Conservation (phyloP, 2,797 vertebrate species). For the Hippoglossus hippoglossus region DNA sequence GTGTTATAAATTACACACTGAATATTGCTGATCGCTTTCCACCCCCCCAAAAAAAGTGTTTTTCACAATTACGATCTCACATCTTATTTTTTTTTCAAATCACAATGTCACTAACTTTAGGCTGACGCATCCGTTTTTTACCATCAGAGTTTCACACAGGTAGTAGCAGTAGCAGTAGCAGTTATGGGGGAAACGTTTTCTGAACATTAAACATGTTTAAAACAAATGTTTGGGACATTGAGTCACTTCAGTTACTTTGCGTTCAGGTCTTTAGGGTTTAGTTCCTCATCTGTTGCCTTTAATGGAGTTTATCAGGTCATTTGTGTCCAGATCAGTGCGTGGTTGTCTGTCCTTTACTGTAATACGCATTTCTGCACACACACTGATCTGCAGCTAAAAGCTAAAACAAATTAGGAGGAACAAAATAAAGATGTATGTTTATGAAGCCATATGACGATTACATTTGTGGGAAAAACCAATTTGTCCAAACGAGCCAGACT, state of each 20-base stretch:
- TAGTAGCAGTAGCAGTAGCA: conserved; percentile 66
- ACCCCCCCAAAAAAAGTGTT: conserved; percentile 85
- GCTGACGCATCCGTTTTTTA: conserved; percentile 83
- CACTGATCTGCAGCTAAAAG: conserved; percentile 2
- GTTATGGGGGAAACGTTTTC: conserved; percentile 81
- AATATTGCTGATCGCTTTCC: conserved; percentile 91
- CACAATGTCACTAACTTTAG: conserved; percentile 88
- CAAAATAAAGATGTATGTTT: neutral
- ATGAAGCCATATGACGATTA: neutral
- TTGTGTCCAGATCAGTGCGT: conserved; percentile 19
- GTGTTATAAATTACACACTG: conserved; percentile 90
- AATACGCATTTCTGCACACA: too few species aligned
- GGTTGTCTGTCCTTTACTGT: conserved; percentile 20
- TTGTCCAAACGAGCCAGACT: neutral
- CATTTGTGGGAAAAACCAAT: neutral
- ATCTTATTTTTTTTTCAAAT: conserved; percentile 84
- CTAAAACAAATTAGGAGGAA: neutral
- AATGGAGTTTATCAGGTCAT: conserved; percentile 30
- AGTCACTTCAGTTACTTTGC: conserved; percentile 23
- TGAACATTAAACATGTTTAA: conserved; percentile 53
- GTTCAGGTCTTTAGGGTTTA: conserved; percentile 28
- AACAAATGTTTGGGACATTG: conserved; percentile 19
- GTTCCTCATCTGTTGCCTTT: conserved; percentile 63
- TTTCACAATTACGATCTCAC: conserved; percentile 93
- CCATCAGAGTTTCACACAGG: conserved; percentile 76